Base-by-base conservation (phyloP, 2,888 invertebrate species). In the Hirtodrosophila duncani region DNA sequence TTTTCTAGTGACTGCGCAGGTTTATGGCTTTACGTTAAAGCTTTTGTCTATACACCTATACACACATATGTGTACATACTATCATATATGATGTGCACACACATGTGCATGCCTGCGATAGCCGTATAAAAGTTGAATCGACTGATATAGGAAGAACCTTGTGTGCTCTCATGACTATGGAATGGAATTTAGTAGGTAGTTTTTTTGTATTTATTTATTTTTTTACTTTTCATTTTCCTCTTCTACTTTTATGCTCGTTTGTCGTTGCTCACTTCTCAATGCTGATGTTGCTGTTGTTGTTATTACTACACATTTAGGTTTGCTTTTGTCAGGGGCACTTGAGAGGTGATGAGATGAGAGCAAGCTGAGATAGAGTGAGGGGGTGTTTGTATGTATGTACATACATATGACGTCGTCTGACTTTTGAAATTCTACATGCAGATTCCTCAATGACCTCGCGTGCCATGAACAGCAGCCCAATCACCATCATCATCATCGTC, bases 111-210 rank as follows among this genome's bases (percentile, higher is more conserved):
- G 27, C 46, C 24, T 45, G 36, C 34, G 18, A 23, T 14, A 16
- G 4, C 8, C 9, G n/a, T 43, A 57, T 43, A 43, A 21, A 51
- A 42, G 62, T 52, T 30, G 42, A 64, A 48, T 49, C 66, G 66
- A 67, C 64, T 72, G 81, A 84, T 79, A 83, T 83, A 84, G 84
- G 84, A 84, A 84, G 84, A 84, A 84, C 84, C 84, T 84, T 84
- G 84, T 78, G 59, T 49, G 61, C 63, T 79, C 66, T 74, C 66
- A 81, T 82, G 72, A 74, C 81, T 82, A 82, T 80, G 81, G 69
- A 83, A 74, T 79, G 81, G 83, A 75, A 83, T 82, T 79, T 74
- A 70, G 69, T 78, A 65, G 61, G 48, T 67, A 57, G 57, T 68
- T 63, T 62, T 63, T 56, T 37, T 49, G 52, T 42, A 30, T 16